Evolutionary conservation across 2,888 invertebrate genomes (phyloP).

Genomic region (Dryocosmus kuriphilus): DNA sequence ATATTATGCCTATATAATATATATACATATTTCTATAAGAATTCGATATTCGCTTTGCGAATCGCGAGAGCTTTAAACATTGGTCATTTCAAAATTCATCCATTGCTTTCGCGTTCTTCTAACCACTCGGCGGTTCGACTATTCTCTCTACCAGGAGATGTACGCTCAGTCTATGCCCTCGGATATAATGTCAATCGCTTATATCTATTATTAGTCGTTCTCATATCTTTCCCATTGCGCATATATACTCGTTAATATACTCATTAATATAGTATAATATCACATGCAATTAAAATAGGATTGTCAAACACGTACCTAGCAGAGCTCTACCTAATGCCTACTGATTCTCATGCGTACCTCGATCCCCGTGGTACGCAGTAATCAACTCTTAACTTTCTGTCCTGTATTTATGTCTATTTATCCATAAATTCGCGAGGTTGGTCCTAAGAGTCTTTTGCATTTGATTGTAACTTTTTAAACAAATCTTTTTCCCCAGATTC

Average conservation of each 20-base stretch:
- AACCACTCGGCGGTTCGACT: constrained; percentile 38
- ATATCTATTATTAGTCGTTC: constrained; percentile 53
- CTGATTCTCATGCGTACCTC: constrained; percentile 53
- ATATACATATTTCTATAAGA: constrained; percentile 38
- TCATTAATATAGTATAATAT: constrained; percentile 69
- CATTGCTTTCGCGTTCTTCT: constrained; percentile 46
- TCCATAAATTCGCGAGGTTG: background rate
- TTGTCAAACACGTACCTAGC: constrained; percentile 74
- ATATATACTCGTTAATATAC: constrained; percentile 58
- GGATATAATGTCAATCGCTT: constrained; percentile 58
- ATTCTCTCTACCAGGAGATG: constrained; percentile 4
- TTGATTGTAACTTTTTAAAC: background rate
- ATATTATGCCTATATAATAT: constrained; percentile 25
- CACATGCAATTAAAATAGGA: constrained; percentile 76
- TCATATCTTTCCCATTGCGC: constrained; percentile 59
- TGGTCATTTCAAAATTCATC: constrained; percentile 61
- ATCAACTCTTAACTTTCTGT: constrained; percentile 7
- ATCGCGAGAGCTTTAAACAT: constrained; percentile 60
- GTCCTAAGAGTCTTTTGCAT: background rate
- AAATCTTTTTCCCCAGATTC: background rate
- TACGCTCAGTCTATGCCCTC: constrained; percentile 46
- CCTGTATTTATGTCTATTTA: constrained; percentile 12
- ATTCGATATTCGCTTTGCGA: constrained; percentile 55
- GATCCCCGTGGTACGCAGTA: constrained; percentile 38
- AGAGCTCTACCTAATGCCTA: constrained; percentile 54